A percentile compares a stretch with the other conserved stretches of the same genome.
These are phyloP conservation scores for Itoplectis maculator DNA, from an alignment of 2,888 invertebrate genomes.

Conservation along the genomic window DNA sequence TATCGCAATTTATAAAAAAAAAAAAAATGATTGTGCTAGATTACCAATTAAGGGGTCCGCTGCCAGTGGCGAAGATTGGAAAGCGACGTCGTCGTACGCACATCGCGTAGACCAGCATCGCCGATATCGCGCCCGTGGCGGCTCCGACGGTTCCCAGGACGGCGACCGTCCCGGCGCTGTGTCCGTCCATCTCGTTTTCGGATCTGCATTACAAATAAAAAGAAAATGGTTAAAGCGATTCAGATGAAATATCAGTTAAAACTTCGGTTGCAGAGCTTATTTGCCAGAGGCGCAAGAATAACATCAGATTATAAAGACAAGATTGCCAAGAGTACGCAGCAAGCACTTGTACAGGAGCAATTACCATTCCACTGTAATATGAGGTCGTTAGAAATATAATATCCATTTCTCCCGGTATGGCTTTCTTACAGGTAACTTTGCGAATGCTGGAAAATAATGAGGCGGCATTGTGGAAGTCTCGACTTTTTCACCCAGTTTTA, in stretches of 20 bases:
- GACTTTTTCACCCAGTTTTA: too few species aligned
- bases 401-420: neutral
- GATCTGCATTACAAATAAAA: constrained; percentile 33
- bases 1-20: neutral
- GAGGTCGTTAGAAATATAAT: neutral
- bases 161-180: constrained; percentile 77
- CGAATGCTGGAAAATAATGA: too few species aligned
- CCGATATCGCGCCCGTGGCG: constrained; percentile 79
- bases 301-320: too few species aligned
- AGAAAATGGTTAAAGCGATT: neutral
- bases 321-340: too few species aligned
- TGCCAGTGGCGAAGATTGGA: constrained; percentile 71
- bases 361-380: too few species aligned
- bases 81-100: constrained; percentile 77
- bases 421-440: too few species aligned
- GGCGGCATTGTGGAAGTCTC: too few species aligned
- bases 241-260: too few species aligned
- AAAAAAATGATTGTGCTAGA: neutral
- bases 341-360: too few species aligned
- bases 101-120: constrained; percentile 79
- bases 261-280: too few species aligned
- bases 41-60: constrained; percentile 79
- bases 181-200: constrained; percentile 75
- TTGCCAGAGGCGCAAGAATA: too few species aligned
- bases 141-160: constrained; percentile 79